Base-by-base conservation (phyloP, 2,888 invertebrate genomes). In the Sinodicranocentrus sp. region DNA sequence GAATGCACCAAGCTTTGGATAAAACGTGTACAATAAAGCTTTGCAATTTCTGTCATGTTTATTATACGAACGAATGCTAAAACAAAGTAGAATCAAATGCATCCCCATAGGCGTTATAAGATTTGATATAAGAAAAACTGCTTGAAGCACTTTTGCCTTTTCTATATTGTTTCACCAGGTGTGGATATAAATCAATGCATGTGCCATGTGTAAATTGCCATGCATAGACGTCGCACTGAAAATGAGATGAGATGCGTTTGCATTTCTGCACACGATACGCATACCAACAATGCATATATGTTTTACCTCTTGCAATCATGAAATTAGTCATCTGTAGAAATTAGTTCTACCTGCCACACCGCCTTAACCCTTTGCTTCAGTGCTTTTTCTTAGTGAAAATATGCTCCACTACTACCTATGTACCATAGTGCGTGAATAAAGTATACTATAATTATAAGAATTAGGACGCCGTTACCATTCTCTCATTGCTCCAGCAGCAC, bases 221-320 rank as follows among this genome's bases (percentile, higher is more conserved):
- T 61, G 61, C 33, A 61, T 33, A 61, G 61, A 33, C 61, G 33
- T 61, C 33, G 61, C 33, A 28, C 73, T 63, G 26, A 61, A 75
- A 75, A 33, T 52, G 23, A 39, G 67, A 25, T 54, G 33, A 17
- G 39, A 54, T 65, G 65, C 54, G 54, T 65, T 75, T 75, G 52
- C 28, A 61, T 28, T n/a, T 33, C n/a, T 28, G 25, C 54, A 3
- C 10, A 10, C 33, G n/a, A 33, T 33, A 6, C 10, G 33, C 33
- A 33, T 10, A 33, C 33, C n/a, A n/a, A 33, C 33, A 33, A 6
- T 10, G 10, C 33, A 33, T 33, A 10, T 10, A 33, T 33, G 33
- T 10, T 10, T n/a, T 48, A n/a, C 48, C 5, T 6, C n/a, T 61
- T 26, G 61, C 19, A 57, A 19, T 61, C 26, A 17, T 17, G 17